Conservation (phyloP, 2,888 invertebrate species). For the Adelphocoris suturalis region DNA sequence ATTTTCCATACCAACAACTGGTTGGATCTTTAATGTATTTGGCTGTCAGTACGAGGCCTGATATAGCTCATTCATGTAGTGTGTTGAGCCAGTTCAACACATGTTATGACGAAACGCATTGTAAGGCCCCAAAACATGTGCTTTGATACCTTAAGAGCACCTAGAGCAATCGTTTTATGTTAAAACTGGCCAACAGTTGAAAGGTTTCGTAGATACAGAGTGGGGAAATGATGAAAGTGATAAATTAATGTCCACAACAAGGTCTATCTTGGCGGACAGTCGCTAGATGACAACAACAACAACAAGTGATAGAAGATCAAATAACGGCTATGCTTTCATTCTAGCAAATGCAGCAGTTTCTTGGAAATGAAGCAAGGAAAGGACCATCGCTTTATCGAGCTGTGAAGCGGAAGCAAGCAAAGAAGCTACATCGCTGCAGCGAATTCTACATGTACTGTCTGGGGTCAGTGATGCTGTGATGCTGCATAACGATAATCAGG, state of each 20-base stretch:
- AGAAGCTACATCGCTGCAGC: neutral
- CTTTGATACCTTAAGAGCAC: neutral
- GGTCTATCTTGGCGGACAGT: too few species aligned
- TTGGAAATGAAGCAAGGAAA: neutral
- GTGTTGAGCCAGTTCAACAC: too few species aligned
- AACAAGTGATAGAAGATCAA: neutral
- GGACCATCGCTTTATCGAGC: neutral
- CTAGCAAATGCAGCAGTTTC: neutral
- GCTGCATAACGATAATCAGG: neutral
- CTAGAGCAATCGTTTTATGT: neutral
- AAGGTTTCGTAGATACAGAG: neutral
- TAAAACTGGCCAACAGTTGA: neutral
- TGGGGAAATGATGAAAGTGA: neutral
- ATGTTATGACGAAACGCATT: too few species aligned
- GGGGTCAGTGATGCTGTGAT: neutral
- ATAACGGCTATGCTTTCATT: neutral
- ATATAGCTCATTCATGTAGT: too few species aligned
- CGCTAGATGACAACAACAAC: too few species aligned
- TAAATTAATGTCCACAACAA: too few species aligned
- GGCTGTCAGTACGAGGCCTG: too few species aligned
- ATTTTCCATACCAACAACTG: too few species aligned
- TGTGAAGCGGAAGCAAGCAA: conserved; percentile 8
- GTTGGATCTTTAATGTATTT: too few species aligned
- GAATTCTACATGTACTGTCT: neutral
- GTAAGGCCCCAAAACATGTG: neutral